These are phyloP conservation scores for Xylocopa sonorina DNA, from an alignment of 1,140 invertebrate species.

Conservation along the genomic window DNA sequence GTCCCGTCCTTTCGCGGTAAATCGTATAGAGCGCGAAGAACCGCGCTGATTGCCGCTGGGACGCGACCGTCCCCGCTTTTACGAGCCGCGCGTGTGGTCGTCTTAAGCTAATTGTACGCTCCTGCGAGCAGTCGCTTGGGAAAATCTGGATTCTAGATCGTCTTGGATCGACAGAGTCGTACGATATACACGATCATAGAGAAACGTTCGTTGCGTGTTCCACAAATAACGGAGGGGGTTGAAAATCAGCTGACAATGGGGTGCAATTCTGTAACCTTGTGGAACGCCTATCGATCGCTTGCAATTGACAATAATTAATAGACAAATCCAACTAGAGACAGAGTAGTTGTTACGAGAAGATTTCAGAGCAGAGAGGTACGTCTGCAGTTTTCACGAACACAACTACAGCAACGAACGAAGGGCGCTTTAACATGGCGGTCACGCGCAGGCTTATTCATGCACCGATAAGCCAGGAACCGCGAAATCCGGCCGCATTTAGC, in stretches of 20 bases:
- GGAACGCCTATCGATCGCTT: no score
- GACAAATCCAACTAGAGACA: no score
- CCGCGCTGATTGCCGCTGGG: conserved; percentile 37
- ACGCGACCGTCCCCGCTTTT: conserved; percentile 40
- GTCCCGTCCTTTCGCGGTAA: conserved; percentile 38
- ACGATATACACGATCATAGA: no score
- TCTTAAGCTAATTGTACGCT: conserved; percentile 55
- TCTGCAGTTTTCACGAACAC: no score
- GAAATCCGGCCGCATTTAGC: conserved; percentile 28
- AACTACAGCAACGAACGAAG: background rate
- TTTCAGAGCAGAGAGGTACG: no score
- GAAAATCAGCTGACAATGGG: no score
- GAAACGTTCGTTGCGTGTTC: no score
- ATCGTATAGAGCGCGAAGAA: conserved; percentile 47
- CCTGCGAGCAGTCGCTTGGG: conserved; percentile 21
- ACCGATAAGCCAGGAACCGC: conserved; percentile 51
- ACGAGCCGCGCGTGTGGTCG: conserved; percentile 62
- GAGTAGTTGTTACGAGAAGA: no score
- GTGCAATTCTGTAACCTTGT: no score
- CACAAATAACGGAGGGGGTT: no score
- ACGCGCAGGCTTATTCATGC: conserved; percentile 28
- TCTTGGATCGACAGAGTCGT: conserved; percentile 9
- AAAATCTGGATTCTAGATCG: conserved; percentile 45
- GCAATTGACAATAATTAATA: no score
- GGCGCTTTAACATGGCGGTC: conserved; percentile 7